Evolutionary conservation across 2,797 vertebrate genomes (phyloP), one percentile per base, ranked within the genome.

Genomic region (Hoplostethus mediterraneus): DNA sequence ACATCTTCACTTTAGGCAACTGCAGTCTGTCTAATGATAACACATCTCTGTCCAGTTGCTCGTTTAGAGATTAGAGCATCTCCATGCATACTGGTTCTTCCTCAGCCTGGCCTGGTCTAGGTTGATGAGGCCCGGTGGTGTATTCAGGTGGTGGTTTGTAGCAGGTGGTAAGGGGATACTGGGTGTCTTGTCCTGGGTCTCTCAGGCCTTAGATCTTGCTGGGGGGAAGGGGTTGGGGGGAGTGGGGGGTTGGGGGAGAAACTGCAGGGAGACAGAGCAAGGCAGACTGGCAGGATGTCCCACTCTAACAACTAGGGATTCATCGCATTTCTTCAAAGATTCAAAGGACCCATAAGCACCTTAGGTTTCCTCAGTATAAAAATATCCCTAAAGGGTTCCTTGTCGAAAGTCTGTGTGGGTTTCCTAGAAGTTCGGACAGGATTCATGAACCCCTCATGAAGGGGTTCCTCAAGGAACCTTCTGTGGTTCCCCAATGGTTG

Each of bases 191-290:
- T 21, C 21, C 21, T 21, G 21, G 21, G 21, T 21, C 21, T 21
- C 1, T 21, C 21, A 21, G 21, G 21, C 21, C 21, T 21, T 21
- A 21, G 21, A 21, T 21, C 21, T 21, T 21, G 21, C 21, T 21
- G 21, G 21, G 21, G 1, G 21, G 21, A 21, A 21, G 21, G 21
- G 21, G 21, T 21, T 1, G 21, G 21, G 21, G 60, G 40, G 42
- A 30, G 51, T 58, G 67, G 61, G 71, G 57, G 13, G 49, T 55
- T 38, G 66, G 61, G 60, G 30, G 21, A 36, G 57, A 56, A 61
- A 51, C 59, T 64, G 49, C 60, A 63, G 58, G 40, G 47, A 17
- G 14, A 60, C n/a, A 28, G 58, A 49, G 62, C 64, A 70, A 81
- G 21, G 21, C 21, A 21, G 21, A 42, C 40, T 42, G 40, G 40